Conservation (phyloP, 2,113 vertebrate genomes). For the Bubalus kerabau region DNA sequence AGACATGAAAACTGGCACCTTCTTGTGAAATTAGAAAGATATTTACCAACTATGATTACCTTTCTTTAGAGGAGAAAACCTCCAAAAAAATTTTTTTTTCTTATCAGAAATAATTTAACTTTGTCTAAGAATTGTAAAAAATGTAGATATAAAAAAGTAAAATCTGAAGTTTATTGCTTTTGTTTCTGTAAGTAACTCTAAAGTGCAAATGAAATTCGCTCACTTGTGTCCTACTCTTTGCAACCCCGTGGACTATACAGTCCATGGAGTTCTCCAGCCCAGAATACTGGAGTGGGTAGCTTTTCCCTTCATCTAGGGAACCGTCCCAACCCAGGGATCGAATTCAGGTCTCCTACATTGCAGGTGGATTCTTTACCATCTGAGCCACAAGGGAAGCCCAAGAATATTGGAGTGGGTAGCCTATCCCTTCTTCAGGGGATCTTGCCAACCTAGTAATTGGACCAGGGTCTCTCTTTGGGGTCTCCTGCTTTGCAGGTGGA, state of each 20-base stretch:
- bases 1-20: background rate
- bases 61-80: background rate
- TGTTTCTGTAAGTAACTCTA: background rate
- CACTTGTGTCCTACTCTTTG: background rate
- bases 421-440: background rate
- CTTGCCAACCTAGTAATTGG: background rate
- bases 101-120: background rate
- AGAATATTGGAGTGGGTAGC: background rate
- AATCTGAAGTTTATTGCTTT: background rate
- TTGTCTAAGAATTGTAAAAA: background rate
- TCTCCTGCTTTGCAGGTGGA: background rate
- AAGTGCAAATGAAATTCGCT: background rate
- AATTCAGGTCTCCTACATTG: background rate
- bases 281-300: background rate
- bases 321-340: background rate
- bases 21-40: background rate
- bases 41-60: background rate
- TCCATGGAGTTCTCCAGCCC: background rate
- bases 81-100: background rate
- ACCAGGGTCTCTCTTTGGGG: background rate
- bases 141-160: background rate
- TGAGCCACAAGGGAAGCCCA: background rate
- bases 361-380: background rate
- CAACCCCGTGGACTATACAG: fast-evolving
- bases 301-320: background rate